phyloP scores from a whole-genome alignment of 2,797 vertebrate genomes.

The Amblyraja radiata region DNA sequence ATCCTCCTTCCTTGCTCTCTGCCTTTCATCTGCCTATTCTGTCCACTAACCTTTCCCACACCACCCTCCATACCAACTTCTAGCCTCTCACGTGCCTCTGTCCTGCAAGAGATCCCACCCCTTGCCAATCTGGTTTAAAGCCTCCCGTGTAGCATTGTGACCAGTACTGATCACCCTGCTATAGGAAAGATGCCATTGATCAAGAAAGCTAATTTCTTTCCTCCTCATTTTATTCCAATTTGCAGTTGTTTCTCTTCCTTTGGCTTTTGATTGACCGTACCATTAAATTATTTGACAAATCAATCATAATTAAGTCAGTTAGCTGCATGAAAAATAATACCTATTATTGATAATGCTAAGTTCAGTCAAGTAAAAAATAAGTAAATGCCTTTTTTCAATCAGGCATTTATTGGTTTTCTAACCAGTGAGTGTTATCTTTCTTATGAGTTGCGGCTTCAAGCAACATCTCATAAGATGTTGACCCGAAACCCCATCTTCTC shows the following conservation, averaged over 20 bases:
- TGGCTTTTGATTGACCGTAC: neutral
- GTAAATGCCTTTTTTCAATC: neutral
- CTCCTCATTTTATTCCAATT: neutral
- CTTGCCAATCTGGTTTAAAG: too few species aligned
- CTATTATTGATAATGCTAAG: neutral
- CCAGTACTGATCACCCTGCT: too few species aligned
- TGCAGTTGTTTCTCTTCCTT: neutral
- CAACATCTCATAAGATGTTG: neutral
- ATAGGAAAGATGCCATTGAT: neutral
- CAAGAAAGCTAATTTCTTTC: neutral
- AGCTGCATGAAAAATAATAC: too few species aligned
- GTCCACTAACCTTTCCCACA: too few species aligned
- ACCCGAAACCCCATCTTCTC: neutral
- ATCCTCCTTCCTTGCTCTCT: too few species aligned
- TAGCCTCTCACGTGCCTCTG: too few species aligned
- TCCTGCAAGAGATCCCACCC: too few species aligned
- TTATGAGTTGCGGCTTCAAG: too few species aligned
- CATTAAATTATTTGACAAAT: neutral
- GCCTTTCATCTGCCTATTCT: too few species aligned
- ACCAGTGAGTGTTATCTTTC: neutral
- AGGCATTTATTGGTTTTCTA: neutral
- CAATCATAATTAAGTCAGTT: neutral
- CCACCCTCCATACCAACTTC: too few species aligned
- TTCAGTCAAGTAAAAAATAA: neutral
- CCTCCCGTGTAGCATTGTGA: too few species aligned